phyloP scores from a whole-genome alignment of 2,113 vertebrate species.

The Micronisus gabar region DNA sequence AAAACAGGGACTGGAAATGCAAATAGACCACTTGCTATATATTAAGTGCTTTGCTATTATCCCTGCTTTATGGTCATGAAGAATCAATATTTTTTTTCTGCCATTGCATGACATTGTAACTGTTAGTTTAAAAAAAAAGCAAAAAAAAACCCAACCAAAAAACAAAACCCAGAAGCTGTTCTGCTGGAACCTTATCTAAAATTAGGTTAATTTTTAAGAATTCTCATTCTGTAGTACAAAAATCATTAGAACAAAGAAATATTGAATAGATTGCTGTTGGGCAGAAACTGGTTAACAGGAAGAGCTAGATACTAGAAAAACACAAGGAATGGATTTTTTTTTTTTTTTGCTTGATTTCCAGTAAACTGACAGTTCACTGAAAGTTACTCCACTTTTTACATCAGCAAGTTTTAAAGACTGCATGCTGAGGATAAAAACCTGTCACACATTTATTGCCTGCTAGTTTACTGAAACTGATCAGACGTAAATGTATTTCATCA shows the following conservation, averaged over 20 bases:
- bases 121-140: not conserved
- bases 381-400: not conserved
- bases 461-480: not conserved
- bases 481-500: not conserved
- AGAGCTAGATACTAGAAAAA: not conserved
- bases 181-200: not conserved
- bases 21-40: not conserved
- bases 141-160: not conserved
- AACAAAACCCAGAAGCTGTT: not conserved
- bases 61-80: not conserved
- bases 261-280: not conserved
- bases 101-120: not conserved
- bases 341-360: not conserved
- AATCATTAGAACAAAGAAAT: not conserved
- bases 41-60: not conserved
- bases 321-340: not conserved
- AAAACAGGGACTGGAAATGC: not conserved
- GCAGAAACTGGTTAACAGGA: not conserved
- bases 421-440: not conserved
- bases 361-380: not conserved
- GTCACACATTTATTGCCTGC: no score
- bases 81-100: not conserved
- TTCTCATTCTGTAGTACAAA: not conserved
- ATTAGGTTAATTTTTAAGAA: not conserved
- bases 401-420: not conserved